Evolutionary conservation across 2,797 vertebrate species (phyloP), one percentile per base, ranked within the genome.

Genomic region (Megaceryle alcyon): DNA sequence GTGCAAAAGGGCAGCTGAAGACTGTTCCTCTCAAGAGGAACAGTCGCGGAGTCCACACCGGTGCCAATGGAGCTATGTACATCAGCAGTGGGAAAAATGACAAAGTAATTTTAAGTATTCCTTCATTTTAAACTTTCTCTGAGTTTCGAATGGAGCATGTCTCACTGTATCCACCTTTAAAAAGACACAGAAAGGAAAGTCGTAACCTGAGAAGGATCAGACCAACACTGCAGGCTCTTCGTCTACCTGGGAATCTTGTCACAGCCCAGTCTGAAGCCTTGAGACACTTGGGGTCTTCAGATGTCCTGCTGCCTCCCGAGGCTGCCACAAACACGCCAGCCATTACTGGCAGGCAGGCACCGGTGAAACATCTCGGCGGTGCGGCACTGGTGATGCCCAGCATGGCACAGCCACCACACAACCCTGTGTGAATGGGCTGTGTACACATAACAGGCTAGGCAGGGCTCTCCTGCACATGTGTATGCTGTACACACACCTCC

Each of bases 21-120:
- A 98, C 35, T 35, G 35, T 35, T 35, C 35, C 35, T 35, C 69
- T 98, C 33, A 90, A 98, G 90, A 98, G 98, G 94, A 98, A 96
- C 23, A 98, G 98, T 17, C 51, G 57, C 37, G 98, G 99, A 51
- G 95, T 97, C 94, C 98, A 99, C 90, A 98, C 92, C 13, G 97
- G 98, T 20, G 88, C 97, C 33, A 91, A 92, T 23, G 97, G 98
- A 28, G 93, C 98, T 44, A 81, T 84, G 26, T 99, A 99, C 79
- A 95, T 68, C 7, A 98, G 98, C 96, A 97, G 95, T 68, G 99
- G 99, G 98, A 95, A 92, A 57, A 97, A 98, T 57, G 98, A 99
- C 96, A 98, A 98, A 97, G 98, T 99, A 96, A 46, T 68, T 77
- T 78, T 33, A 77, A 31, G 16, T 57, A 57, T 66, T 81, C 37